phyloP scores from a whole-genome alignment of 23 tunicate genomes.

The Trididemnum nubilum region DNA sequence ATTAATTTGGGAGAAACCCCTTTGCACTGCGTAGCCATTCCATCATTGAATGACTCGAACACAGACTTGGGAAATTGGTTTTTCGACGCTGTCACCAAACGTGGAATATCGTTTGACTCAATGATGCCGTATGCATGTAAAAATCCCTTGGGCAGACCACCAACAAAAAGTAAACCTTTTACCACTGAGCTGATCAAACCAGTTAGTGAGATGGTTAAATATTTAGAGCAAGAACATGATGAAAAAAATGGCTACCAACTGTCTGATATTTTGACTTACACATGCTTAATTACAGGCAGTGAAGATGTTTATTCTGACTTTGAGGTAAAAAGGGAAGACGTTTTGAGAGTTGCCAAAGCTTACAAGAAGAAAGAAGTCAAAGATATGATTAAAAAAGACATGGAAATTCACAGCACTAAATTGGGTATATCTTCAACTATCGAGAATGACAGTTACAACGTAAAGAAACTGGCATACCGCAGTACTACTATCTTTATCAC shows the following conservation, averaged over 20 bases:
- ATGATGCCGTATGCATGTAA: neutral
- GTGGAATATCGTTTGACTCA: neutral
- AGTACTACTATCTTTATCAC: neutral
- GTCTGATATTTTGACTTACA: constrained; percentile 26
- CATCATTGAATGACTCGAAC: neutral
- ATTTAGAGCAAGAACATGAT: constrained; percentile 13
- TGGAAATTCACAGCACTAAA: neutral
- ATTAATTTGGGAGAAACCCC: constrained; percentile 2
- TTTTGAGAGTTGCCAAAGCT: neutral
- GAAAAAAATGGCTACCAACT: constrained; percentile 37
- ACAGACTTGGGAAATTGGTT: neutral
- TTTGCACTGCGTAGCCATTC: neutral
- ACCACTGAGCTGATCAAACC: constrained; percentile 40
- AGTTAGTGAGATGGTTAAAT: constrained; percentile 23
- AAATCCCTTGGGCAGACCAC: constrained; percentile 1
- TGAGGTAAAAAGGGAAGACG: neutral
- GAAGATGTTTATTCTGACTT: neutral
- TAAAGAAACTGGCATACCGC: neutral
- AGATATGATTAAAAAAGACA: neutral
- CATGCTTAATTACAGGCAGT: constrained; percentile 27
- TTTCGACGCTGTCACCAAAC: neutral
- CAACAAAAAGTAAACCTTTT: neutral
- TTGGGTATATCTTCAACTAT: neutral
- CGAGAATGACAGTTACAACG: neutral
- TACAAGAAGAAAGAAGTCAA: neutral